Base-by-base conservation (phyloP, 2,113 vertebrate species). In the Brachyhypopomus occidentalis region DNA sequence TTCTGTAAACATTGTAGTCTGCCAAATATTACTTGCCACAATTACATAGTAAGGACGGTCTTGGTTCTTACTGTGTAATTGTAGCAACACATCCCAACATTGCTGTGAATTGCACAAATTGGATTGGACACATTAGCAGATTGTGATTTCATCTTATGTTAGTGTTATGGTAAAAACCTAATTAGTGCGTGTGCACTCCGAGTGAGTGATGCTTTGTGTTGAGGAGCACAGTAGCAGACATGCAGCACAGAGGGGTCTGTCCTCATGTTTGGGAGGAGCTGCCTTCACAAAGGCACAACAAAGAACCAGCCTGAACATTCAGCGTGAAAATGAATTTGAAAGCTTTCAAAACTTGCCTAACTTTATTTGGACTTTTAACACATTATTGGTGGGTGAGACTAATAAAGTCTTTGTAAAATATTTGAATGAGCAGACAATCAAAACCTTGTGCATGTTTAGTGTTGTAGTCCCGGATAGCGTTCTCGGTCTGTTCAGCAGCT, bases 1-100 rank as follows among this genome's bases (percentile, higher is more conserved):
- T 74, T 67, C 70, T 55, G 25, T 82, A 72, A 82, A 82, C 75
- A 82, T 11, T 14, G 27, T n/a, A 58, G 60, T 74, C 27, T 64
- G 14, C 11, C 34, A 62, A 73, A 72, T 73, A 63, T 82, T 76
- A 30, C 30, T 30, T 30, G 30, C 30, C 30, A 30, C 30, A 30
- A 30, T 30, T 30, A 30, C 30, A 30, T 30, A 30, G 30, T 30
- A 30, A 30, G 30, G 62, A 82, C 23, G 23, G 74, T 20, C 11
- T 19, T 60, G 59, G 20, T 48, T 7, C 23, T 78, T 8, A 56
- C 52, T 30, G 20, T 74, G 71, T 80, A 74, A 80, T 80, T 80
- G 60, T 60, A 27, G 45, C 71, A 55, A 74, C 45, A 38, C 70
- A 64, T 63, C 66, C 20, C 20, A 55, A 25, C n/a, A 67, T 66